phyloP scores from a whole-genome alignment of 2,888 invertebrate species.

The Nomada ruficornis region DNA sequence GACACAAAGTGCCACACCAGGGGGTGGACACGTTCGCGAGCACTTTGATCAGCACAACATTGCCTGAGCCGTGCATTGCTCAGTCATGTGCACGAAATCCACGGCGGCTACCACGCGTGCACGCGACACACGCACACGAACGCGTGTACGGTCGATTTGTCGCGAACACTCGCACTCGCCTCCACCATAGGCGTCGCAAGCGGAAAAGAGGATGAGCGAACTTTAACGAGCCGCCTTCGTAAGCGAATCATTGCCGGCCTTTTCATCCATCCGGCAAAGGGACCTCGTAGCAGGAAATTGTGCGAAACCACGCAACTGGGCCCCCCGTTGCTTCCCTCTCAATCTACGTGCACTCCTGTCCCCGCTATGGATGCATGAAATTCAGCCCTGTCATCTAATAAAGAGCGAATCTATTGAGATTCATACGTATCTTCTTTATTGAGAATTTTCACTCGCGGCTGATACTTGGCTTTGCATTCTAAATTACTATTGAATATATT shows the following conservation, averaged over 20 bases:
- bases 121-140: not conserved
- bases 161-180: conserved; percentile 7
- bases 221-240: conserved; percentile 66
- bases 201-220: conserved; percentile 55
- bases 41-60: conserved; percentile 62
- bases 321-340: not conserved
- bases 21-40: conserved; percentile 4
- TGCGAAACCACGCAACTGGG: conserved; percentile 40
- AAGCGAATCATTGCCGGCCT: conserved; percentile 67
- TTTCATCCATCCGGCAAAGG: conserved; percentile 51
- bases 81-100: conserved; percentile 56
- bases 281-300: conserved; percentile 47
- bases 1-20: conserved; percentile 2
- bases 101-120: conserved; percentile 26
- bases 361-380: not conserved
- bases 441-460: too few species aligned
- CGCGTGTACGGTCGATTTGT: conserved; percentile 31
- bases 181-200: conserved; percentile 32
- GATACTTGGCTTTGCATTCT: too few species aligned
- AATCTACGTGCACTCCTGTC: conserved; percentile 3
- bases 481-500: too few species aligned
- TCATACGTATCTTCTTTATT: too few species aligned
- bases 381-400: too few species aligned
- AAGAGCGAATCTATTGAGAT: too few species aligned
- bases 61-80: conserved; percentile 42